Evolutionary conservation across 2,888 invertebrate species (phyloP).

Genomic region (Graphium colonna): DNA sequence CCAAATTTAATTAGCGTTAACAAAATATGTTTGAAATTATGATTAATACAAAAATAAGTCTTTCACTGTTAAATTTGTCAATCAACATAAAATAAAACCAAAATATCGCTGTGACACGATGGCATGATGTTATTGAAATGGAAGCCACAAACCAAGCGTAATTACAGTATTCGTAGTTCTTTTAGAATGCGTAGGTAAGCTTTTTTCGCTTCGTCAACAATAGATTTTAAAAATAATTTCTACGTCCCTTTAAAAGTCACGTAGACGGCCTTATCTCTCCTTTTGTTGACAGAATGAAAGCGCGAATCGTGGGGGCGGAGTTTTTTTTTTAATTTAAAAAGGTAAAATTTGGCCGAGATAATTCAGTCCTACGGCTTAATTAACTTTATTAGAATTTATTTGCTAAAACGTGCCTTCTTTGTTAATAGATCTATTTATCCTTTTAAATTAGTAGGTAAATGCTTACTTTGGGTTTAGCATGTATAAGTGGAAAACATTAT

Average conservation of each 20-base stretch:
- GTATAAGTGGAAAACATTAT: no score
- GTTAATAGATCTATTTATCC: conserved; percentile 46
- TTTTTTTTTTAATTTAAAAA: conserved; percentile 62
- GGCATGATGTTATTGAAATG: no score
- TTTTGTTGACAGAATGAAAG: conserved; percentile 45
- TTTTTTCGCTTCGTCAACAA: conserved; percentile 15
- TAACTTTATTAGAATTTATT: conserved; percentile 77
- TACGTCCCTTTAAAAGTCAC: conserved; percentile 46
- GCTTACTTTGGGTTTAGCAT: no score
- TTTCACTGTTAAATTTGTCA: no score
- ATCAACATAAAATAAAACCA: no score
- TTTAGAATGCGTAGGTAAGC: not conserved
- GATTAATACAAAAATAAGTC: no score
- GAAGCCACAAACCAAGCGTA: not conserved
- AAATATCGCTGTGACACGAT: no score
- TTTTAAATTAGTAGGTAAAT: conserved; percentile 26
- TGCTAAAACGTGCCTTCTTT: conserved; percentile 52
- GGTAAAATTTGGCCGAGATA: conserved; percentile 67
- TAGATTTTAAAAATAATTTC: conserved; percentile 13
- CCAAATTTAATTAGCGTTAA: no score
- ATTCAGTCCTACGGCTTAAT: conserved; percentile 67
- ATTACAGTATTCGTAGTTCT: not conserved
- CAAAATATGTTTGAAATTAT: no score
- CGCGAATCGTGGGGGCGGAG: conserved; percentile 35
- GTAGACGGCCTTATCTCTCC: conserved; percentile 56